Percentiles rank a stretch among this genome's conserved stretches.
Conservation (phyloP, 2,888 invertebrate genomes). For the Aphidoletes aphidimyza region DNA sequence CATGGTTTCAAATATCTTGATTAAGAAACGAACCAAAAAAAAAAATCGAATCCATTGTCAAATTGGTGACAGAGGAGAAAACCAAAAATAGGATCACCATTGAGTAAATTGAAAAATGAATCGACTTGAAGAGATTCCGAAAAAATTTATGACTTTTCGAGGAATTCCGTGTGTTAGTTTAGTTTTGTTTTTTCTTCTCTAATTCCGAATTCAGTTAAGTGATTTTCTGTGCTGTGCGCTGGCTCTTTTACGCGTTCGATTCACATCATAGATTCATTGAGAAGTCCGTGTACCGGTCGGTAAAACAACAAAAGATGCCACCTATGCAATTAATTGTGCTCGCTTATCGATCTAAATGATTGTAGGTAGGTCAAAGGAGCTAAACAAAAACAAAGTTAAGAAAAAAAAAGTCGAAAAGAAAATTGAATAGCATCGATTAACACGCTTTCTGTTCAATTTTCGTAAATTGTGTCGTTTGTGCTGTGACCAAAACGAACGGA, state of each 20-base stretch:
- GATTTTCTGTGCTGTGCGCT: not conserved
- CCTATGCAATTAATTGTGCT: constrained; percentile 41
- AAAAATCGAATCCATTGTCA: not conserved
- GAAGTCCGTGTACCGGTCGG: not conserved
- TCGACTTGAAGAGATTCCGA: constrained; percentile 41
- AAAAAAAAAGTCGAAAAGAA: not conserved
- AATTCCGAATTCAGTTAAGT: not conserved
- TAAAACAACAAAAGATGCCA: constrained; percentile 40
- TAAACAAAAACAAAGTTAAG: not conserved
- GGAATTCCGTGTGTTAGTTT: not conserved
- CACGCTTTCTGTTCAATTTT: not conserved
- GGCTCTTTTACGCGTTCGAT: not conserved
- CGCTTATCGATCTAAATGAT: constrained; percentile 52
- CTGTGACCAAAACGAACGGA: constrained; percentile 20
- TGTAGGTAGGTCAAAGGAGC: constrained; percentile 54
- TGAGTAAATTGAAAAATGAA: constrained; percentile 37
- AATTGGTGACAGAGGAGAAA: not conserved
- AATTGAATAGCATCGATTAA: constrained; percentile 50
- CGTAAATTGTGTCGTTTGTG: constrained; percentile 18
- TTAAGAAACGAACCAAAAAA: not conserved
- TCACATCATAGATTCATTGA: constrained; percentile 8
- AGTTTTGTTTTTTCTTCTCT: not conserved
- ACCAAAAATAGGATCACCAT: constrained; percentile 21
- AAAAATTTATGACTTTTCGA: constrained; percentile 52
- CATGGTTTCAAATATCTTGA: constrained; percentile 42